These are phyloP conservation scores for Meleagris gallopavo DNA, from an alignment of 2,113 vertebrate species.

Conservation along the genomic window DNA sequence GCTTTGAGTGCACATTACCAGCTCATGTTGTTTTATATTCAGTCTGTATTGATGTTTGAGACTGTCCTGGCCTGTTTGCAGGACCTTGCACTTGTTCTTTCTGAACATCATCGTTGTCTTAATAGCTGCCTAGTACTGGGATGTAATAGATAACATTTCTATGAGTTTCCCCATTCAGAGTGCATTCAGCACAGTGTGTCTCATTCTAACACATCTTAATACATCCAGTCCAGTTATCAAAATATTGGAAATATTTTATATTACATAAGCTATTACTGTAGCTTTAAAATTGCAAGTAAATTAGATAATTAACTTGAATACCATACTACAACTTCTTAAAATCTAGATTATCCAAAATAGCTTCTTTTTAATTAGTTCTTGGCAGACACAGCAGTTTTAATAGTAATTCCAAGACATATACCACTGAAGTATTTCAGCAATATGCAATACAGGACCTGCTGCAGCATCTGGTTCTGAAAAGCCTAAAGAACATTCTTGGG, in stretches of 20 bases:
- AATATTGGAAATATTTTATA: neutral
- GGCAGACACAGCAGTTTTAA: slow-evolving; percentile 34
- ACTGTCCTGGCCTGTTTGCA: neutral
- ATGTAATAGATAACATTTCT: neutral
- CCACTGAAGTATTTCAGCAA: slow-evolving; percentile 19
- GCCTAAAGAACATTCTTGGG: neutral
- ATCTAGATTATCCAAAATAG: slow-evolving; percentile 19
- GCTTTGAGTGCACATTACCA: neutral
- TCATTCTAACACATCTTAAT: neutral
- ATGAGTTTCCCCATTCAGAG: neutral
- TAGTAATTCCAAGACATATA: slow-evolving; percentile 39
- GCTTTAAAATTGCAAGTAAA: slow-evolving; percentile 15
- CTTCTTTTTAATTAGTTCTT: slow-evolving; percentile 71
- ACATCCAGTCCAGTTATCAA: neutral
- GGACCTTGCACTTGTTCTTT: neutral
- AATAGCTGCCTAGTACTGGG: neutral
- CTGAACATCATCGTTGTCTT: neutral
- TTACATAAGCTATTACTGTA: neutral
- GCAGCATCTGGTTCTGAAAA: neutral
- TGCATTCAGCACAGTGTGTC: neutral
- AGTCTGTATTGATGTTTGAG: neutral
- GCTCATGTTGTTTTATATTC: neutral
- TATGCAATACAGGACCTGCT: slow-evolving; percentile 8
- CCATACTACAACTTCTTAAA: neutral
- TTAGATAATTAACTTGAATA: slow-evolving; percentile 50